These are phyloP conservation scores for Cosmia pyralina DNA, from an alignment of 2,888 invertebrate species.

Conservation along the genomic window DNA sequence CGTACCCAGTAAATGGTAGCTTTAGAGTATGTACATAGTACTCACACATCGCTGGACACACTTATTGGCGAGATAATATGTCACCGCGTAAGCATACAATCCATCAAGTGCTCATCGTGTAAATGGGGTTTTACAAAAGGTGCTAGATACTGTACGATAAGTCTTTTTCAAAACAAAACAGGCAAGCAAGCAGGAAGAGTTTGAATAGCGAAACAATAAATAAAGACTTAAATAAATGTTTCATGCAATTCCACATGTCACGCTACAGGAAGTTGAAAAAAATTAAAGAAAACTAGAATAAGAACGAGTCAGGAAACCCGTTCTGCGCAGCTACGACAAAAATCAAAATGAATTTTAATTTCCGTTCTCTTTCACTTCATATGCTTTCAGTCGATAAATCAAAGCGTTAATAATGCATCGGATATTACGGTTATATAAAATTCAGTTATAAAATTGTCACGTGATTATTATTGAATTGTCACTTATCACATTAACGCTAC, in stretches of 20 bases:
- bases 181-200: too few relatives aligned
- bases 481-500: not conserved
- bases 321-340: conserved; percentile 23
- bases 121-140: not conserved
- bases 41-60: too few relatives aligned
- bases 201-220: not conserved
- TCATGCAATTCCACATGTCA: conserved; percentile 13
- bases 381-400: conserved; percentile 33
- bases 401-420: conserved; percentile 18
- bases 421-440: conserved; percentile 15
- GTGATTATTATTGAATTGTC: not conserved
- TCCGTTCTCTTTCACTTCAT: conserved; percentile 45
- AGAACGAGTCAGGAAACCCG: conserved; percentile 24
- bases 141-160: not conserved
- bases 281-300: conserved; percentile 24
- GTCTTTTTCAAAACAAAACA: not conserved
- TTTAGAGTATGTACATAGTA: too few relatives aligned
- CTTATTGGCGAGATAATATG: too few relatives aligned
- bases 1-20: too few relatives aligned
- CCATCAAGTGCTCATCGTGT: too few relatives aligned
- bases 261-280: not conserved
- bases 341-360: conserved; percentile 54
- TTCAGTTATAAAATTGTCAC: not conserved
- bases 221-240: not conserved
- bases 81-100: too few relatives aligned